Base-by-base conservation (phyloP, 2,888 invertebrate genomes). In the Netelia fuscicornis region DNA sequence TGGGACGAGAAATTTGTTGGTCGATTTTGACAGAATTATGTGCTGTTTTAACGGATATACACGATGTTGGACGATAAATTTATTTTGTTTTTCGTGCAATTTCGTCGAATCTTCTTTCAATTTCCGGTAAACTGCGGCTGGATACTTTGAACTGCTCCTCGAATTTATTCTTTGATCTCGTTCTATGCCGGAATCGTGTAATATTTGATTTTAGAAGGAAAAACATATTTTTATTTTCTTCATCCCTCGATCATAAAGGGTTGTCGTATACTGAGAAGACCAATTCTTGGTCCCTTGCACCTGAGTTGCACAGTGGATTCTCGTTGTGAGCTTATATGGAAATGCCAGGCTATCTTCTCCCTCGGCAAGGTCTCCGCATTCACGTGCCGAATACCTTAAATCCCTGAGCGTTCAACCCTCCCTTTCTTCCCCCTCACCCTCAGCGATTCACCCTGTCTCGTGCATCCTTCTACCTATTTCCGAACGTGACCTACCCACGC, bases 361-460 rank as follows among this genome's bases (percentile, higher is more conserved):
- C 64, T 30, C 20, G 64, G 64, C 64, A 54, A 65, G 71, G 76
- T 71, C 76, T 64, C 52, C 70, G 54, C 76, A 76, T 76, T 76
- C 77, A 58, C 72, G 71, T 58, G 48, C 48, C 72, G 58, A 77
- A 77, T 82, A 67, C 77, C 72, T 82, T 67, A 54, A 82, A 82
- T 72, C 77, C 67, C 67, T 67, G 52, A 56, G 64, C 25, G 58
- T 44, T 30, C 30, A 30, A 30, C 2, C 42, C 23, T 75, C 20
- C 17, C 67, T 30, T 20, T 10, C 52, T 54, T 62, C 58, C 23
- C n/a, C 54, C 37, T 30, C 10, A 42, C 42, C 58, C 77, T 17
- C 56, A 65, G 42, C 67, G 52, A 62, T 52, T 76, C 81, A 37
- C 48, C 67, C 56, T 64, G 76, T 65, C 70, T 76, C 81, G 20